These are phyloP conservation scores for Nycticryphes semicollaris DNA, from an alignment of 2,113 vertebrate genomes.

Conservation along the genomic window DNA sequence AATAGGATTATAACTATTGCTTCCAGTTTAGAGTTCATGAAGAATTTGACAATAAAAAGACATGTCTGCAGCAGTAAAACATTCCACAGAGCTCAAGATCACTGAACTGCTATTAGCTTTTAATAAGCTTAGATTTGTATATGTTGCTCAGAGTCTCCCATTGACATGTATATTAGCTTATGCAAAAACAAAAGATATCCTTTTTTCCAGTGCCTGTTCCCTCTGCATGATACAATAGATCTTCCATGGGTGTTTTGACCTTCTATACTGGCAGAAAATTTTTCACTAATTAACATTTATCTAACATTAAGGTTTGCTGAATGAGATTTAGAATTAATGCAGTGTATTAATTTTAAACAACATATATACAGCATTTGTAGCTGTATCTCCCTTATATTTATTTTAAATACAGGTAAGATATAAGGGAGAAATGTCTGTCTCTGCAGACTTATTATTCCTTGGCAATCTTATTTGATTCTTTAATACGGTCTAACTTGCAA, in stretches of 20 bases:
- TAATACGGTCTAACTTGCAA: background rate
- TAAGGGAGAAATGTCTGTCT: background rate
- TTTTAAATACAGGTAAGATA: background rate
- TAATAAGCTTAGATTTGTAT: background rate
- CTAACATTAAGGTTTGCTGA: background rate
- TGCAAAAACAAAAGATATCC: background rate
- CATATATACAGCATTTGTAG: background rate
- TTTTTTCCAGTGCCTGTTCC: background rate
- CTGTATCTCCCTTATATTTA: background rate
- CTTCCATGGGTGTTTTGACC: background rate
- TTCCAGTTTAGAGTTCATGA: background rate
- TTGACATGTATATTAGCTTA: background rate
- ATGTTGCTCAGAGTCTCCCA: background rate
- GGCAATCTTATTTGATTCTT: background rate
- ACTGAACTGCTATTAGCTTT: background rate
- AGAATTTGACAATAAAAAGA: background rate
- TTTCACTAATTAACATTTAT: background rate
- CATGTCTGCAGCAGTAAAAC: background rate
- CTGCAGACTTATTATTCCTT: background rate
- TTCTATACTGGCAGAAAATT: background rate
- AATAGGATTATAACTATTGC: background rate
- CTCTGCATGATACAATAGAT: background rate
- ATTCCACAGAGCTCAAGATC: background rate
- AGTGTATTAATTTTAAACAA: background rate
- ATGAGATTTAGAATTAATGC: background rate